Conservation (phyloP, 2,888 invertebrate species). For the Lissonota sp. region DNA sequence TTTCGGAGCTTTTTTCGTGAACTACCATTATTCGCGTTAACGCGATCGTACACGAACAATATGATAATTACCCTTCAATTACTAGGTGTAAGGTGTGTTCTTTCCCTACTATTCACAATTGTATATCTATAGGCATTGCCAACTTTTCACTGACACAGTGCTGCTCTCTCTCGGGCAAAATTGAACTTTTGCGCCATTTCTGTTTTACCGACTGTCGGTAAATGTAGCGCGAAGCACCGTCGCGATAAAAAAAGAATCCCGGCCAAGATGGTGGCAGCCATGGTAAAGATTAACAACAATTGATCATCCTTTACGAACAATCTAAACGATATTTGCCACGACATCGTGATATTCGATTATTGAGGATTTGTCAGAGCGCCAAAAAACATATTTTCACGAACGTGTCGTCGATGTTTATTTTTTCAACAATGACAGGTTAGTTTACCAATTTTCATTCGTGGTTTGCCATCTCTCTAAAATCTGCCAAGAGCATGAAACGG, state of each 20-base stretch:
- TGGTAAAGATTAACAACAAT: constrained; percentile 27
- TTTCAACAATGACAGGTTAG: constrained; percentile 45
- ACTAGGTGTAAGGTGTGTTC: constrained; percentile 11
- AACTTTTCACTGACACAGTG: background rate
- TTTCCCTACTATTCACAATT: background rate
- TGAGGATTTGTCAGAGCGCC: background rate
- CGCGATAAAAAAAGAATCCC: background rate
- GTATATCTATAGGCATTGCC: constrained; percentile 11
- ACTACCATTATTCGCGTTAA: constrained; percentile 70
- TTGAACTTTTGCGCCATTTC: background rate
- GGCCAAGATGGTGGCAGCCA: constrained; percentile 54
- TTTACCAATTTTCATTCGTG: background rate
- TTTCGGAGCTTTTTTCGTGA: constrained; percentile 70
- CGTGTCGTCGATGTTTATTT: background rate
- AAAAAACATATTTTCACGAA: background rate
- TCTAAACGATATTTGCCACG: background rate
- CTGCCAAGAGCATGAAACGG: no score
- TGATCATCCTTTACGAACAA: background rate
- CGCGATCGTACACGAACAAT: background rate
- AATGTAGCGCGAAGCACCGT: background rate
- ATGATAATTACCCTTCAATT: background rate
- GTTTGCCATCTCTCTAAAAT: no score
- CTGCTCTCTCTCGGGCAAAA: constrained; percentile 2
- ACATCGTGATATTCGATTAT: background rate
- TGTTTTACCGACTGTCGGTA: background rate